A percentile compares a stretch with the other conserved stretches of the same genome.
Evolutionary conservation across 1,140 invertebrate species (phyloP).

Genomic region (Daktulosphaira vitifoliae): DNA sequence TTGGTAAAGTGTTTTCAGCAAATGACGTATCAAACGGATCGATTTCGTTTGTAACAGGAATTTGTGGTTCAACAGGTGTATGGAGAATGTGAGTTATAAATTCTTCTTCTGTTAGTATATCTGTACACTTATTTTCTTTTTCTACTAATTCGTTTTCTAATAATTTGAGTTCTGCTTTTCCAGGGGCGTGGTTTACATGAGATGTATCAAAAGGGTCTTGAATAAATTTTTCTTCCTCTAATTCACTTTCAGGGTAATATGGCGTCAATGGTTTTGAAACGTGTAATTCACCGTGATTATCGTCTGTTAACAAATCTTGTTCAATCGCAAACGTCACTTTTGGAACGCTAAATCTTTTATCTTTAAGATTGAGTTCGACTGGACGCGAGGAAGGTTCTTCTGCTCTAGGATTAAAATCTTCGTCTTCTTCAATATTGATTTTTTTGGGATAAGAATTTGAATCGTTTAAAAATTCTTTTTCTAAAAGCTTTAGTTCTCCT

Average conservation of each 20-base stretch:
- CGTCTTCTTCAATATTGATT: constrained; percentile 33
- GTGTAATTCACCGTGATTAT: constrained; percentile 34
- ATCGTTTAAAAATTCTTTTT: constrained; percentile 52
- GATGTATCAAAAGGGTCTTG: constrained; percentile 75
- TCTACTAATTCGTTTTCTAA: constrained; percentile 56
- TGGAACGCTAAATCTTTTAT: constrained; percentile 1
- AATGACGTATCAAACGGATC: constrained; percentile 81
- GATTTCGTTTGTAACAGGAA: constrained; percentile 39
- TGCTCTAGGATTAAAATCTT: constrained; percentile 38
- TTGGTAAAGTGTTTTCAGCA: constrained; percentile 57
- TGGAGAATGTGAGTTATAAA: constrained; percentile 38
- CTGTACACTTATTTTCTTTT: constrained; percentile 20
- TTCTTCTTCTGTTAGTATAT: constrained; percentile 39
- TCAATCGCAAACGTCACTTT: constrained; percentile 24
- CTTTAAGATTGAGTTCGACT: constrained; percentile 8
- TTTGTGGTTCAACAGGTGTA: constrained; percentile 38
- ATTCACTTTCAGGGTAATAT: constrained; percentile 42
- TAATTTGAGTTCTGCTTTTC: constrained; percentile 63
- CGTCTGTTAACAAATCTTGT: constrained; percentile 28
- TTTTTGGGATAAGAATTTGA: neutral
- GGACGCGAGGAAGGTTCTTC: constrained; percentile 11
- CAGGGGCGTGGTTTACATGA: constrained; percentile 58
- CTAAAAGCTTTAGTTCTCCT: constrained; percentile 63
- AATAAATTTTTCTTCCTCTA: constrained; percentile 35
- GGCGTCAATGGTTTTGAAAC: constrained; percentile 41